These are phyloP conservation scores for Sphaerophoria taeniata DNA, from an alignment of 2,888 invertebrate species.

Conservation along the genomic window DNA sequence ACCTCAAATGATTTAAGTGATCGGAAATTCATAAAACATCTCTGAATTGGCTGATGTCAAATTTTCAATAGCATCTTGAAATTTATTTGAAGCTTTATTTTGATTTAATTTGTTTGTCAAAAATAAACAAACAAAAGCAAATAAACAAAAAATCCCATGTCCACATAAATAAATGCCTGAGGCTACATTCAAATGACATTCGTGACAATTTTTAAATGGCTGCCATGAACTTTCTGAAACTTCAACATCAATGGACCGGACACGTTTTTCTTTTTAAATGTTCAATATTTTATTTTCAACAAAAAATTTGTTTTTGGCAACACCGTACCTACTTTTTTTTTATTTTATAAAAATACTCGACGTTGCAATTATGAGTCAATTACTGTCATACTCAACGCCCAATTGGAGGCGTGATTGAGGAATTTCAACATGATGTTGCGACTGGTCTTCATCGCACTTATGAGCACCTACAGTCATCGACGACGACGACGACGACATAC, in stretches of 20 bases:
- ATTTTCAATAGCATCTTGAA: constrained; percentile 34
- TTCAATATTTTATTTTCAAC: neutral
- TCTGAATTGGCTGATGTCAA: neutral
- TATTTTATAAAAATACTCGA: constrained; percentile 8
- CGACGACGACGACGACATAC: constrained; percentile 32
- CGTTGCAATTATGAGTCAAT: constrained; percentile 45
- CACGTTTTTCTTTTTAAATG: neutral
- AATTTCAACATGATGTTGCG: constrained; percentile 42
- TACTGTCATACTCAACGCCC: constrained; percentile 40
- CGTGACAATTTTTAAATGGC: constrained; percentile 14
- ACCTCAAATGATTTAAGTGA: no score
- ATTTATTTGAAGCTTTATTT: constrained; percentile 12
- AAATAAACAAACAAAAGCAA: constrained; percentile 16
- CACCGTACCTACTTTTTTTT: neutral
- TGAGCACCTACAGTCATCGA: constrained; percentile 12
- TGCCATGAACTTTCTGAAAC: constrained; percentile 14
- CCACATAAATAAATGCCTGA: neutral
- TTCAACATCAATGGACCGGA: constrained; percentile 16
- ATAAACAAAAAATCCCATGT: constrained; percentile 29
- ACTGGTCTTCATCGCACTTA: constrained; percentile 7
- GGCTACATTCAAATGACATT: neutral
- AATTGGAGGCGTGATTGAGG: constrained; percentile 53
- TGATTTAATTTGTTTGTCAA: constrained; percentile 34
- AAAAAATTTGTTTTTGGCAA: neutral
- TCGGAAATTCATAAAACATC: neutral